These are phyloP conservation scores for Eumaeus atala DNA, from an alignment of 1,140 invertebrate species.

Conservation along the genomic window DNA sequence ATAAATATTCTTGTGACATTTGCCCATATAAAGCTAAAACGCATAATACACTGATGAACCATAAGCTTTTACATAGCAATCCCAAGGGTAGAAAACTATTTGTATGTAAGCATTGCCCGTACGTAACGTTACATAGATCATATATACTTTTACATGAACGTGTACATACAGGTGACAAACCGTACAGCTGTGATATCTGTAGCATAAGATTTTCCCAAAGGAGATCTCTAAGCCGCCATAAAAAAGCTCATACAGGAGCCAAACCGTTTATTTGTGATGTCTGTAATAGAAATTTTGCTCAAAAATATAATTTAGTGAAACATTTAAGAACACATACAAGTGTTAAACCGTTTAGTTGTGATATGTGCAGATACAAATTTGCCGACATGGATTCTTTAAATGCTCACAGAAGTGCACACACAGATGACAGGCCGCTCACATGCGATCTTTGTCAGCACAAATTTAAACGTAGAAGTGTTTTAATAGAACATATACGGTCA, in stretches of 20 bases:
- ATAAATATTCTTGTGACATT: too few species aligned
- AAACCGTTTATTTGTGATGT: conserved; percentile 1
- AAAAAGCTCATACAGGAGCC: background rate
- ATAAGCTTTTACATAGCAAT: too few species aligned
- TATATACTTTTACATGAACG: conserved; percentile 4
- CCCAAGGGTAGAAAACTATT: too few species aligned
- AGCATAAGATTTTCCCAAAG: background rate
- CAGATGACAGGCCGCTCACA: background rate
- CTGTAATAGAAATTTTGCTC: background rate
- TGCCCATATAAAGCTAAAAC: too few species aligned
- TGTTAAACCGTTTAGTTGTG: background rate
- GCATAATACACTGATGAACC: too few species aligned
- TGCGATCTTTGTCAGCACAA: conserved; percentile 7
- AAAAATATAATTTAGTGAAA: conserved; percentile 9
- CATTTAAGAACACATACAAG: conserved; percentile 4
- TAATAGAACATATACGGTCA: background rate
- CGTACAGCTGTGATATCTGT: background rate
- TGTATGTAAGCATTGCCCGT: too few species aligned
- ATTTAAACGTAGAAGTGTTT: background rate
- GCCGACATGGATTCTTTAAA: conserved; percentile 1
- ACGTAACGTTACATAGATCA: background rate
- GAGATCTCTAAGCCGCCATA: background rate
- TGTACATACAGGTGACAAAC: background rate
- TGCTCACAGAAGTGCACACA: background rate
- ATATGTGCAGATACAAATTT: conserved; percentile 8